These are phyloP conservation scores for Anarhynchus alexandrinus DNA, from an alignment of 2,113 vertebrate genomes.

Conservation along the genomic window DNA sequence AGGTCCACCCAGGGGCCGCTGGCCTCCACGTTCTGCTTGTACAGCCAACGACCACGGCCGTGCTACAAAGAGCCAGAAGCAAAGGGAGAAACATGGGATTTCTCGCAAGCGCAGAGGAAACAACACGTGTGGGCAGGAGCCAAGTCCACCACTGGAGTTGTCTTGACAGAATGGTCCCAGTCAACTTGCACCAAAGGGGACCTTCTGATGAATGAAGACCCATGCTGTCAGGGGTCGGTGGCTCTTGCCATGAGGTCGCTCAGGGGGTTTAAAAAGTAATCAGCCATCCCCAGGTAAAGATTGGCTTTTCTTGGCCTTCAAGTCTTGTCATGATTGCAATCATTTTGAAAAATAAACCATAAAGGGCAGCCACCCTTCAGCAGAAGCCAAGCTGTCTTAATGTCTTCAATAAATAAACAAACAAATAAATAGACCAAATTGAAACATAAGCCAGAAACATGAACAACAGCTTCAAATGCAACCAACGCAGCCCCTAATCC, in stretches of 20 bases:
- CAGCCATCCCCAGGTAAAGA: neutral
- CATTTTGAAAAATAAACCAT: neutral
- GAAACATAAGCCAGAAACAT: neutral
- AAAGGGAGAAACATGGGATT: neutral
- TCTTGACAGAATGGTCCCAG: neutral
- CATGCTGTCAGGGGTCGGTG: accelerated
- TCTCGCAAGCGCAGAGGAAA: neutral
- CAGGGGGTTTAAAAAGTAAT: neutral
- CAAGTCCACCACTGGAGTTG: neutral
- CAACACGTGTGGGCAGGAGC: neutral
- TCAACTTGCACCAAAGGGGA: neutral
- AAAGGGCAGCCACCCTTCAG: neutral
- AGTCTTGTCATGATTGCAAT: neutral
- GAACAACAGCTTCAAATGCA: neutral
- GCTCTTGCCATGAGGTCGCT: neutral
- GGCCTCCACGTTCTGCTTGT: neutral
- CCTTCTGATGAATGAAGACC: neutral
- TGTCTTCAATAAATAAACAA: neutral
- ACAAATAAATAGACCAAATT: neutral
- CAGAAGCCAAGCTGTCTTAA: neutral
- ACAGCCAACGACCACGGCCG: accelerated
- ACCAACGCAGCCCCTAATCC: neutral
- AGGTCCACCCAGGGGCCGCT: neutral
- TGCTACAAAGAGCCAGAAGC: neutral
- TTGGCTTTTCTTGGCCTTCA: neutral